phyloP scores from a whole-genome alignment of 2,797 vertebrate species.

The Eulemur rubriventer region DNA sequence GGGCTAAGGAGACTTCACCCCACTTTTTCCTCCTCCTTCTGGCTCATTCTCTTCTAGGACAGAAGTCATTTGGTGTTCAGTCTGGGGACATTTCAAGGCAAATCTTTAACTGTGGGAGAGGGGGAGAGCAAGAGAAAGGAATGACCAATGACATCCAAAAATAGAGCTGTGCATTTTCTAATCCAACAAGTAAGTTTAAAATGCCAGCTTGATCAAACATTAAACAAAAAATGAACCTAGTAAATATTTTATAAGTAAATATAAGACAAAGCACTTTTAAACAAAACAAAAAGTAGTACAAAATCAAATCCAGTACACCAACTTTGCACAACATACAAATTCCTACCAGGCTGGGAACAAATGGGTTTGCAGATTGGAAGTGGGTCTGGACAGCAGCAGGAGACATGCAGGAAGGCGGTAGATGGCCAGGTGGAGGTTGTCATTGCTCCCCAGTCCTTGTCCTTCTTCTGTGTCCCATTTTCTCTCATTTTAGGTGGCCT shows the following conservation, averaged over 20 bases:
- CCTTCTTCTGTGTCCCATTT: background rate
- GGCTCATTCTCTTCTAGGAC: conserved; percentile 13
- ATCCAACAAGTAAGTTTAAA: conserved; percentile 34
- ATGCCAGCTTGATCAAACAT: background rate
- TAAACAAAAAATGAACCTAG: conserved; percentile 47
- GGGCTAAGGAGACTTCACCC: conserved; percentile 63
- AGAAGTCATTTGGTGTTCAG: conserved; percentile 47
- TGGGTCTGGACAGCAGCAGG: background rate
- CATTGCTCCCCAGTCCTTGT: background rate
- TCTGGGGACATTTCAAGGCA: conserved; percentile 32
- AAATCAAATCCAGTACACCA: background rate
- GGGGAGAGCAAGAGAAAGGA: background rate
- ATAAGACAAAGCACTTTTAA: conserved; percentile 49
- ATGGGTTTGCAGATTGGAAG: background rate
- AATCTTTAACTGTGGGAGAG: background rate
- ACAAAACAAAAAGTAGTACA: conserved; percentile 32
- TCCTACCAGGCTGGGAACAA: background rate
- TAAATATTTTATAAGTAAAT: conserved; percentile 53
- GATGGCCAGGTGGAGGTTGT: background rate
- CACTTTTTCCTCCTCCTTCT: conserved; percentile 63
- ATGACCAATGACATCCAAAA: background rate
- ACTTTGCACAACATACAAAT: background rate
- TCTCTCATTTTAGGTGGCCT: background rate
- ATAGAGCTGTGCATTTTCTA: background rate
- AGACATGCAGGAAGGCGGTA: background rate